These are phyloP conservation scores for Platynereis dumerilii DNA, from an alignment of 2,888 invertebrate species.

Conservation along the genomic window DNA sequence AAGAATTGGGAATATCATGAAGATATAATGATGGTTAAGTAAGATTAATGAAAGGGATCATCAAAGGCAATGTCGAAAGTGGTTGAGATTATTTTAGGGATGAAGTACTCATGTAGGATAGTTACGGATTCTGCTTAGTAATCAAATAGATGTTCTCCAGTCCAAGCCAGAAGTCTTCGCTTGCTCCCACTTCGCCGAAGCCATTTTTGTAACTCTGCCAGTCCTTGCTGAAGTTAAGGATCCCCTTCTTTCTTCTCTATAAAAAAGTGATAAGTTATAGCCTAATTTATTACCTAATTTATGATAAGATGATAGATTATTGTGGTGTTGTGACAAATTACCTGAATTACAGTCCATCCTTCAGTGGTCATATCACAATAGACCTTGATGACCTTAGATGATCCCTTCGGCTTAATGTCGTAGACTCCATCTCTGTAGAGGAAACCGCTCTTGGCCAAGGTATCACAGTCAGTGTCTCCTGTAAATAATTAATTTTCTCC, in stretches of 20 bases:
- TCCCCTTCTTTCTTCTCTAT: background rate
- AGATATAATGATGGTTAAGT: too few relatives aligned
- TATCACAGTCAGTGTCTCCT: constrained; percentile 1
- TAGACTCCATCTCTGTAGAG: constrained; percentile 6
- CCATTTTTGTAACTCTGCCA: constrained; percentile 28
- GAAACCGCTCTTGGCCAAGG: background rate
- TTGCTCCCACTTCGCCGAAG: constrained; percentile 20
- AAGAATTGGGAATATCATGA: too few relatives aligned
- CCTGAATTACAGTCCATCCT: constrained; percentile 31
- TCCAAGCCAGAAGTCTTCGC: constrained; percentile 29
- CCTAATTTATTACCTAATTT: too few relatives aligned
- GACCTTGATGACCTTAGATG: background rate
- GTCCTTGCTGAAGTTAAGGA: constrained; percentile 10
- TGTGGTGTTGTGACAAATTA: too few relatives aligned
- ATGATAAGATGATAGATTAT: too few relatives aligned
- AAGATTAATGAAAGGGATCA: too few relatives aligned
- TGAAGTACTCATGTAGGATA: too few relatives aligned
- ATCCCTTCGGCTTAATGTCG: constrained; percentile 9
- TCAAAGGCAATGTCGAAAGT: too few relatives aligned
- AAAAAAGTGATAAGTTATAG: too few relatives aligned
- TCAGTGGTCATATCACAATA: constrained; percentile 28
- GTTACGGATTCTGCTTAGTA: constrained; percentile 23
- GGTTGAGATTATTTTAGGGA: too few relatives aligned
- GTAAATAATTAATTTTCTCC: background rate
- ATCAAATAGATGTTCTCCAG: constrained; percentile 26